Conservation (phyloP, 2,797 vertebrate genomes). For the Numenius phaeopus region DNA sequence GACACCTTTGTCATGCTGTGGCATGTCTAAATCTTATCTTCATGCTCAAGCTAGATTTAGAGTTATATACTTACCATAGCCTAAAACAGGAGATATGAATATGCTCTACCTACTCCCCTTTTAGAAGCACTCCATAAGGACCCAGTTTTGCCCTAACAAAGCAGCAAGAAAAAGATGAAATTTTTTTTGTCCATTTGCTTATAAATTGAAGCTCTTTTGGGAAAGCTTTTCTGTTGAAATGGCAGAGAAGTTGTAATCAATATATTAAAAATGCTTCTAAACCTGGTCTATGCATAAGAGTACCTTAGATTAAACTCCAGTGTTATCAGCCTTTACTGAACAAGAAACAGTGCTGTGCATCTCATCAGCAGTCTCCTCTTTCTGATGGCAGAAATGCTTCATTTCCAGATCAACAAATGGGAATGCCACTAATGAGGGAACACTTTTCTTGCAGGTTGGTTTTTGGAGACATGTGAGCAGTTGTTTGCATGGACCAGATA, state of each 20-base stretch:
- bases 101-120: neutral
- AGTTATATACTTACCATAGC: neutral
- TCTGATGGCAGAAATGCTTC: neutral
- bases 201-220: neutral
- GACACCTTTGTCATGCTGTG: neutral
- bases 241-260: neutral
- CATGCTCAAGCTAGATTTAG: neutral
- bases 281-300: neutral
- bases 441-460: neutral
- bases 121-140: neutral
- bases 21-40: neutral
- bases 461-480: neutral
- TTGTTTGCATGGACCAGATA: neutral
- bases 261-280: neutral
- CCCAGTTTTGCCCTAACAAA: neutral
- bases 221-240: neutral
- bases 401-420: neutral
- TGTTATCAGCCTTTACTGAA: neutral
- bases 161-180: neutral
- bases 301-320: neutral
- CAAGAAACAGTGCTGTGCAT: neutral
- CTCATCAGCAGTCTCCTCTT: neutral
- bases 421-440: neutral
- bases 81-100: neutral
- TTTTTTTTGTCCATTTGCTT: neutral